Evolutionary conservation across 1,140 invertebrate genomes (phyloP).

Genomic region (Trichonephila clavipes): DNA sequence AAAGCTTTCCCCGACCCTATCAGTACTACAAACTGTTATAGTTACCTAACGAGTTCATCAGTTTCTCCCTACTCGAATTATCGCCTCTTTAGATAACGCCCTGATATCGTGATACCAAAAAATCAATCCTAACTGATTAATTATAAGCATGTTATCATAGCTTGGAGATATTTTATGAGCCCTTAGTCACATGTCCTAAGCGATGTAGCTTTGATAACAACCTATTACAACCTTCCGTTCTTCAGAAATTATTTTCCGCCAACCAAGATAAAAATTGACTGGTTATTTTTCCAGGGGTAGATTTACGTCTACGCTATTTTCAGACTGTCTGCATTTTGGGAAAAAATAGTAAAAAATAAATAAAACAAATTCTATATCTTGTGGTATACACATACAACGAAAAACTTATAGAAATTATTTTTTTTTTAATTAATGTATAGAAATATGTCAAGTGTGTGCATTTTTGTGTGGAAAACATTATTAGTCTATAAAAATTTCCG

Average conservation of each 20-base stretch:
- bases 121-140: constrained; percentile 49
- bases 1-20: neutral
- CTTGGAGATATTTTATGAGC: constrained; percentile 20
- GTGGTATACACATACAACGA: neutral
- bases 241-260: neutral
- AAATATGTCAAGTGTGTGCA: too few relatives aligned
- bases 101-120: constrained; percentile 27
- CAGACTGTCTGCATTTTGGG: neutral
- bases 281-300: neutral
- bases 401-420: too few relatives aligned
- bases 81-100: constrained; percentile 16
- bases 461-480: too few relatives aligned
- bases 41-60: constrained; percentile 11
- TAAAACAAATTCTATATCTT: neutral
- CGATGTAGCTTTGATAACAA: neutral
- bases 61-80: constrained; percentile 20
- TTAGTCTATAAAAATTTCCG: too few relatives aligned
- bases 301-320: neutral
- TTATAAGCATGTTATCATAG: constrained; percentile 25
- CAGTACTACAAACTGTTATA: neutral
- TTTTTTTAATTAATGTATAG: too few relatives aligned
- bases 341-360: neutral
- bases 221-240: neutral
- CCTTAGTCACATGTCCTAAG: neutral
- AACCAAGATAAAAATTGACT: neutral